These are phyloP conservation scores for Oryzaephilus surinamensis DNA, from an alignment of 1,140 invertebrate species.

Conservation along the genomic window DNA sequence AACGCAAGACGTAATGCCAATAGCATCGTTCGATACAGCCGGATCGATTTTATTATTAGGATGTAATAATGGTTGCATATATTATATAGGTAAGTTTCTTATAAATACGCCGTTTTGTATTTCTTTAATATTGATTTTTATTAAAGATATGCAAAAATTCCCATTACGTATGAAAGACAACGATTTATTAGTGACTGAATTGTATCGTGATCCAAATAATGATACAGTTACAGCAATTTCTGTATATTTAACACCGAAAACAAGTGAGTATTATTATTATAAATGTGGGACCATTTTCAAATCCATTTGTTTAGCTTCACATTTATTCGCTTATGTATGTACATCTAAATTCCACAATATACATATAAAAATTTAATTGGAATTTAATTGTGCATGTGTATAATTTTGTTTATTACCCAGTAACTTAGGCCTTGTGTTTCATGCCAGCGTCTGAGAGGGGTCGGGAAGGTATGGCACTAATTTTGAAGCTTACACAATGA, in stretches of 20 bases:
- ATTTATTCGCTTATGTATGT: slow-evolving; percentile 1
- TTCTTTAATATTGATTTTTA: slow-evolving; percentile 1
- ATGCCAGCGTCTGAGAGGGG: slow-evolving; percentile 44
- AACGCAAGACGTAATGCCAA: slow-evolving; percentile 89
- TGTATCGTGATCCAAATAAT: slow-evolving; percentile 88
- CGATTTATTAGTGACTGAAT: slow-evolving; percentile 91
- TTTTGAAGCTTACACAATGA: slow-evolving; percentile 22
- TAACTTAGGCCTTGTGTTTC: slow-evolving; percentile 38
- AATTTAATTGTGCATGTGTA: background rate
- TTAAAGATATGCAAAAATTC: slow-evolving; percentile 97
- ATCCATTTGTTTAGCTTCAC: slow-evolving; percentile 6
- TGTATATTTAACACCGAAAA: slow-evolving; percentile 95
- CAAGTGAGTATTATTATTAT: slow-evolving; percentile 57
- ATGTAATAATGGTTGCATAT: slow-evolving; percentile 93
- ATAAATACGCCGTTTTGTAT: background rate
- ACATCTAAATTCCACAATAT: background rate
- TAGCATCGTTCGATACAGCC: slow-evolving; percentile 91
- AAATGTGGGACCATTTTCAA: background rate
- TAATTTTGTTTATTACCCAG: slow-evolving; percentile 14
- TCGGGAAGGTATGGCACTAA: slow-evolving; percentile 40
- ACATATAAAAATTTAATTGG: background rate
- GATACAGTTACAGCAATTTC: slow-evolving; percentile 98
- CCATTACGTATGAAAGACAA: slow-evolving; percentile 98
- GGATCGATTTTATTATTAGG: slow-evolving; percentile 91
- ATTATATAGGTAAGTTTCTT: slow-evolving; percentile 75